Evolutionary conservation across 2,888 invertebrate genomes (phyloP).

Genomic region (Slavum lentiscoides): DNA sequence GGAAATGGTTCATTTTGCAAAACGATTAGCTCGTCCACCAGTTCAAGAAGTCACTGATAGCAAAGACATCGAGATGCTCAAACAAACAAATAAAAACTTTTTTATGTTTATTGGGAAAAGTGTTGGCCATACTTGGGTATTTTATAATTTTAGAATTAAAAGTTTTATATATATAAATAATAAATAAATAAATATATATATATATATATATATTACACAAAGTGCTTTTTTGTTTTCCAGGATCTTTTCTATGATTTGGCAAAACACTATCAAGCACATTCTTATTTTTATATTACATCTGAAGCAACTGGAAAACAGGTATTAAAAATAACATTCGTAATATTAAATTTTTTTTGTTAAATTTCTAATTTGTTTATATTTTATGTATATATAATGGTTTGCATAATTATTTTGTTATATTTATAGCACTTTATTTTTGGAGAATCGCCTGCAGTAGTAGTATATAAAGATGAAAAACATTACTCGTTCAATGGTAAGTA

Average conservation of each 20-base stretch:
- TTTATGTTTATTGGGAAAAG: slow-evolving; percentile 81
- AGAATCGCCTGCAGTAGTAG: slow-evolving; percentile 51
- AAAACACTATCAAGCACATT: slow-evolving; percentile 78
- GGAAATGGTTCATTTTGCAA: slow-evolving; percentile 87
- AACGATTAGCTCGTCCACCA: slow-evolving; percentile 84
- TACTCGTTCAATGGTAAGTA: slow-evolving; percentile 53
- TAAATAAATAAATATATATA: too few relatives aligned
- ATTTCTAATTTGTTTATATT: too few relatives aligned
- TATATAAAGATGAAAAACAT: slow-evolving; percentile 53
- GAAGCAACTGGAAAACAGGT: slow-evolving; percentile 69
- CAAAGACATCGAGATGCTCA: slow-evolving; percentile 77
- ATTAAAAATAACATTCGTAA: slow-evolving; percentile 46
- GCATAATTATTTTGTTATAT: background rate
- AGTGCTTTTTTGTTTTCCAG: slow-evolving; percentile 58
- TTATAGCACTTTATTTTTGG: slow-evolving; percentile 47
- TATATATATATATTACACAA: background rate
- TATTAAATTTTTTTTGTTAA: too few relatives aligned
- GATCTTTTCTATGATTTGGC: slow-evolving; percentile 64
- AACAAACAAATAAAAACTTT: slow-evolving; percentile 77
- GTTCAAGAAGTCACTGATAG: slow-evolving; percentile 78
- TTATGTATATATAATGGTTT: background rate
- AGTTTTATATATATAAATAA: background rate
- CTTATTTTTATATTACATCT: slow-evolving; percentile 82
- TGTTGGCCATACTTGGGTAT: slow-evolving; percentile 74
- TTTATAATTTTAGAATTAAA: slow-evolving; percentile 59